Conservation (phyloP, 1,140 invertebrate genomes). For the Drosophila varians region DNA sequence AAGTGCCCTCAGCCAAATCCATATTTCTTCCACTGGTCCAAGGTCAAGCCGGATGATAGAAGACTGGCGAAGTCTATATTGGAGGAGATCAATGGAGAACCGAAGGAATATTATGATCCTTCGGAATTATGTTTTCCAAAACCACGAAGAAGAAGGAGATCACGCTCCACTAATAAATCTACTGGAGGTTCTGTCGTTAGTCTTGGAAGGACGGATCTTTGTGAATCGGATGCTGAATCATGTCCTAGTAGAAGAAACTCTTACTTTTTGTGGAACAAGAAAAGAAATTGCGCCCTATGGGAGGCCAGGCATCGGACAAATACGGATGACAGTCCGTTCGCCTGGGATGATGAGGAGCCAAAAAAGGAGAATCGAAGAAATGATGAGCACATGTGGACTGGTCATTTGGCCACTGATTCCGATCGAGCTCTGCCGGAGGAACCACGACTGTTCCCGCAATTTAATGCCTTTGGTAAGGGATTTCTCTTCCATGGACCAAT, state of each 20-base stretch:
- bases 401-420: neutral
- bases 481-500: neutral
- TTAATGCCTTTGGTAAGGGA: slow-evolving; percentile 7
- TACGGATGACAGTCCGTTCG: neutral
- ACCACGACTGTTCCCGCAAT: neutral
- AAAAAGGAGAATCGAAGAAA: neutral
- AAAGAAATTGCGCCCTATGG: neutral
- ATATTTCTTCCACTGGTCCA: neutral
- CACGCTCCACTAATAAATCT: neutral
- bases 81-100: neutral
- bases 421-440: neutral
- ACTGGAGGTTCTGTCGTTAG: neutral
- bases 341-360: neutral
- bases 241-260: neutral
- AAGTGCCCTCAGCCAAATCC: neutral
- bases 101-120: neutral
- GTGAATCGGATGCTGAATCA: neutral
- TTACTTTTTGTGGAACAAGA: neutral
- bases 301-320: neutral
- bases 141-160: too few relatives aligned
- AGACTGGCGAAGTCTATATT: neutral
- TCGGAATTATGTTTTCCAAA: neutral
- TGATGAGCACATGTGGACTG: neutral
- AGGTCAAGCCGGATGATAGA: neutral
- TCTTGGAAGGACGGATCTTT: neutral